These are phyloP conservation scores for Theonella swinhoei DNA, from an alignment of 37 sponge, comb jelly and placozoan species.

Conservation along the genomic window DNA sequence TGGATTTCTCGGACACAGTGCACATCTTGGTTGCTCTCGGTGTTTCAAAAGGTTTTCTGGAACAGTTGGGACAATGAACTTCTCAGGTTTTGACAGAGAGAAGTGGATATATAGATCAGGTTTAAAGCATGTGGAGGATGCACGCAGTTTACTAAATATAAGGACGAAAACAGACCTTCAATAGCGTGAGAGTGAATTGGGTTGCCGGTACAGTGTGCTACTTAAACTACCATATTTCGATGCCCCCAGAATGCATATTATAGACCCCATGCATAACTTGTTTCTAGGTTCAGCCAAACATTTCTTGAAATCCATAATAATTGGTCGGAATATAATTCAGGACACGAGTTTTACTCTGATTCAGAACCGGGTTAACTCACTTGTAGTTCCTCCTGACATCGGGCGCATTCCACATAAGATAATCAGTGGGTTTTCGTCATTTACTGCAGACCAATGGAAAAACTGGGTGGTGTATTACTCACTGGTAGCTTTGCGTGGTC, in stretches of 20 bases:
- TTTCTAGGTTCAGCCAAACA: constrained; percentile 35
- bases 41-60: constrained; percentile 38
- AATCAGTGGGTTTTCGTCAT: neutral
- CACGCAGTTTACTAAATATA: neutral
- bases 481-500: neutral
- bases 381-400: constrained; percentile 19
- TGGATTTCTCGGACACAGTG: constrained; percentile 40
- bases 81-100: constrained; percentile 35
- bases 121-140: neutral
- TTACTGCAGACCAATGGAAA: neutral
- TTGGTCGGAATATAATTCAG: neutral
- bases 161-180: neutral
- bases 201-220: constrained; percentile 13
- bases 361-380: neutral
- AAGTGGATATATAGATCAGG: constrained; percentile 4
- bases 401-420: constrained; percentile 46
- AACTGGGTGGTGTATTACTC: neutral
- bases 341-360: neutral
- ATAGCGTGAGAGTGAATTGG: constrained; percentile 12
- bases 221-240: constrained; percentile 33
- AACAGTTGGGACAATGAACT: constrained; percentile 12
- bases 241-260: constrained; percentile 6
- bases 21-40: constrained; percentile 31
- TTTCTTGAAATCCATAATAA: neutral
- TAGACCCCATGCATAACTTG: constrained; percentile 50